Conservation (phyloP, 2,113 vertebrate species). For the Indicator maculatus region DNA sequence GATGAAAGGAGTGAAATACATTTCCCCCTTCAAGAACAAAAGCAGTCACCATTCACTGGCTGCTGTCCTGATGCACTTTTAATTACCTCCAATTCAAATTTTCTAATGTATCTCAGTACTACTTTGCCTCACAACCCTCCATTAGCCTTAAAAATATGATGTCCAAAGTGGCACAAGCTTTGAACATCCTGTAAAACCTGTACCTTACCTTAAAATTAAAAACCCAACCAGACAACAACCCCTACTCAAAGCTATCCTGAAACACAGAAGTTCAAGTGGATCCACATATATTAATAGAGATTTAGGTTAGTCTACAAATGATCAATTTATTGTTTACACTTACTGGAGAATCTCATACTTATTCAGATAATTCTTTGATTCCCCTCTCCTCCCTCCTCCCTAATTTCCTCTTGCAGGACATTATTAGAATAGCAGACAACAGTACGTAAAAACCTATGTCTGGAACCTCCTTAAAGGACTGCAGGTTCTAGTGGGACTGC, state of each 20-base stretch:
- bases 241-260: neutral
- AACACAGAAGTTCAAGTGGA: neutral
- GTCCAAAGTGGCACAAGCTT: neutral
- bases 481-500: constrained; percentile 6
- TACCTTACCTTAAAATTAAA: neutral
- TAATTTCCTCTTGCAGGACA: constrained; percentile 30
- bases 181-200: neutral
- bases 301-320: neutral
- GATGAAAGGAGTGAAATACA: neutral
- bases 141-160: neutral
- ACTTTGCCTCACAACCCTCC: neutral
- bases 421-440: neutral
- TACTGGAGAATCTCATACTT: neutral
- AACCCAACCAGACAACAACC: fast-evolving
- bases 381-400: neutral
- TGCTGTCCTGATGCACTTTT: neutral
- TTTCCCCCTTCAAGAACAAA: neutral
- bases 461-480: constrained; percentile 30
- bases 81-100: neutral
- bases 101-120: neutral
- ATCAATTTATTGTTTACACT: constrained; percentile 22
- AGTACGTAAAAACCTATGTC: neutral
- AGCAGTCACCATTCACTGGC: neutral
- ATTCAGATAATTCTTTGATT: constrained; percentile 26
- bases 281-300: neutral